A percentile compares a stretch with the other conserved stretches of the same genome.
Evolutionary conservation across 2,888 invertebrate species (phyloP).

Genomic region (Abrostola tripartita): DNA sequence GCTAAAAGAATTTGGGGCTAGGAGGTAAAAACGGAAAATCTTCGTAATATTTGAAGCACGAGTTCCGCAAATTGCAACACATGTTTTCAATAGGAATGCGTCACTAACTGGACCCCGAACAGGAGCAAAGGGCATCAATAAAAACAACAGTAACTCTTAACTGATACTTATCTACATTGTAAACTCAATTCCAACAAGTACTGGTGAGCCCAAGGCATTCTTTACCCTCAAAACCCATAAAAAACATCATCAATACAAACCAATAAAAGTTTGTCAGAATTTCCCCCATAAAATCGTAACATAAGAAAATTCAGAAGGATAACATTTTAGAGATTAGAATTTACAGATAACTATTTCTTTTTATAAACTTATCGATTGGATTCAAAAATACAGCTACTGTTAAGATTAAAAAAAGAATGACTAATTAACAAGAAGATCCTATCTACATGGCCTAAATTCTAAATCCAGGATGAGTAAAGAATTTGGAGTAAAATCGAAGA

Average conservation of each 20-base stretch:
- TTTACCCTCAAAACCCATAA: constrained; percentile 40
- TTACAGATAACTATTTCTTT: no score
- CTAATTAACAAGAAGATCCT: no score
- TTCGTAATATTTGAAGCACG: no score
- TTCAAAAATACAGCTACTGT: no score
- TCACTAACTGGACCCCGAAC: not conserved
- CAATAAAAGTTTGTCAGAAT: constrained; percentile 49
- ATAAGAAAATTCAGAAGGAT: constrained; percentile 1
- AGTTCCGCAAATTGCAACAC: no score
- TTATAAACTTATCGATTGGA: no score
- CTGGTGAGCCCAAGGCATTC: constrained; percentile 37
- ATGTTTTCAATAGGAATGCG: not conserved
- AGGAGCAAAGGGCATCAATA: not conserved
- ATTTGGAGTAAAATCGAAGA: no score
- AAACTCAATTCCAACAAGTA: constrained; percentile 45
- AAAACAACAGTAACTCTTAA: constrained; percentile 15
- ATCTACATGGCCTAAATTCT: no score
- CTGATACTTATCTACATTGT: constrained; percentile 43
- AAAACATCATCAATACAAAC: constrained; percentile 48
- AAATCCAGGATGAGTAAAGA: no score
- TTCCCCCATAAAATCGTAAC: constrained; percentile 16
- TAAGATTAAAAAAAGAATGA: no score
- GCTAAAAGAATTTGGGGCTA: no score
- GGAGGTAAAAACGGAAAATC: no score
- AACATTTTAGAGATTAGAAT: not conserved